Conservation (phyloP, 2,113 vertebrate species). For the Gallinago media region DNA sequence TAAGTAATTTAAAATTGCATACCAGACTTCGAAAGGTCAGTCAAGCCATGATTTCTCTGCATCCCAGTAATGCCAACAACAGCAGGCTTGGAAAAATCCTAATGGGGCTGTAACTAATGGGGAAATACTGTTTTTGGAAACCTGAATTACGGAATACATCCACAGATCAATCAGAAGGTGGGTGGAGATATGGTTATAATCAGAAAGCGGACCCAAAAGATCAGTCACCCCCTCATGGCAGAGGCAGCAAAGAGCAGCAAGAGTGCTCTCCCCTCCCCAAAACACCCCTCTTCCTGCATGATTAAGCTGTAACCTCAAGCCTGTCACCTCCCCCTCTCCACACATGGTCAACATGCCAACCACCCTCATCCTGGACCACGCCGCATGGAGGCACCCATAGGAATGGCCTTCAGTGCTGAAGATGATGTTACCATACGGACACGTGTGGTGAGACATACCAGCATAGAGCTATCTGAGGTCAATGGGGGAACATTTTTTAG, state of each 20-base stretch:
- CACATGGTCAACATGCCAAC: accelerated
- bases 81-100: neutral
- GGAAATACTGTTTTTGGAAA: neutral
- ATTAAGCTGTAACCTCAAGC: neutral
- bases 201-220: neutral
- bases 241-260: neutral
- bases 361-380: neutral
- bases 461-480: neutral
- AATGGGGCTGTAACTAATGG: neutral
- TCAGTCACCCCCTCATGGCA: neutral
- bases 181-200: neutral
- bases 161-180: neutral
- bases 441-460: accelerated
- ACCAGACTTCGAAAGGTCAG: neutral
- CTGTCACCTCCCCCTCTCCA: neutral
- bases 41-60: neutral
- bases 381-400: accelerated
- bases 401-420: neutral
- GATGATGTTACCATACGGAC: accelerated
- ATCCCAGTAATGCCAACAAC: neutral
- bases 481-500: neutral
- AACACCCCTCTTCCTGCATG: neutral
- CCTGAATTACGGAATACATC: neutral
- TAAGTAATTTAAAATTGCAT: neutral
- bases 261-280: neutral